Percentiles rank a stretch among this genome's conserved stretches.
These are phyloP conservation scores for Pelecanus crispus DNA, from an alignment of 2,113 vertebrate genomes.

Conservation along the genomic window DNA sequence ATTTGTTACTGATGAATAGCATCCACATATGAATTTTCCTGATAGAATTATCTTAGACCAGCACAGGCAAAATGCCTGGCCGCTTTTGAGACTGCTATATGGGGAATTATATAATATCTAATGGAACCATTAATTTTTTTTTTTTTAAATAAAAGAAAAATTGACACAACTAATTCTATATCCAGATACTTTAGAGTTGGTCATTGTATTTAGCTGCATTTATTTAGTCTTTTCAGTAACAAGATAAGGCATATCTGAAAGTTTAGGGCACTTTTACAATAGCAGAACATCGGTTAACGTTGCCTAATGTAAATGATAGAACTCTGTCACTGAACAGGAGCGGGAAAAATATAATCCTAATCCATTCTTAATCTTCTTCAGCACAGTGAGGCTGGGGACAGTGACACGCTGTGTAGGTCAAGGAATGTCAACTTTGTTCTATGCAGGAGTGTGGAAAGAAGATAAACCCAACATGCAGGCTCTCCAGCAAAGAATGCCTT, in stretches of 20 bases:
- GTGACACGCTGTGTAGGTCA: not conserved
- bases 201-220: not conserved
- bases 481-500: not conserved
- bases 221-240: not conserved
- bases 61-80: not conserved
- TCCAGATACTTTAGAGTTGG: not conserved
- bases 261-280: not conserved
- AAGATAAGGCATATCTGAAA: not conserved
- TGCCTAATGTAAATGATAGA: not conserved
- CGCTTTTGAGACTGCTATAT: not conserved
- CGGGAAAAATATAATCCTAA: not conserved
- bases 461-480: not conserved
- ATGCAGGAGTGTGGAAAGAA: not conserved
- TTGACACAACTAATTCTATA: not conserved
- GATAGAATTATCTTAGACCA: not conserved
- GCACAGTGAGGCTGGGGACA: not conserved
- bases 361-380: not conserved
- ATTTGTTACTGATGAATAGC: not conserved
- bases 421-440: not conserved
- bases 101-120: not conserved
- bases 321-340: not conserved
- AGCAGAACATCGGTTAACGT: not conserved
- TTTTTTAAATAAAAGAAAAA: no score
- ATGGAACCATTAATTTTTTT: not conserved
- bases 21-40: not conserved